Base-by-base conservation (phyloP, 2,797 vertebrate species). In the Novumbra hubbsi region DNA sequence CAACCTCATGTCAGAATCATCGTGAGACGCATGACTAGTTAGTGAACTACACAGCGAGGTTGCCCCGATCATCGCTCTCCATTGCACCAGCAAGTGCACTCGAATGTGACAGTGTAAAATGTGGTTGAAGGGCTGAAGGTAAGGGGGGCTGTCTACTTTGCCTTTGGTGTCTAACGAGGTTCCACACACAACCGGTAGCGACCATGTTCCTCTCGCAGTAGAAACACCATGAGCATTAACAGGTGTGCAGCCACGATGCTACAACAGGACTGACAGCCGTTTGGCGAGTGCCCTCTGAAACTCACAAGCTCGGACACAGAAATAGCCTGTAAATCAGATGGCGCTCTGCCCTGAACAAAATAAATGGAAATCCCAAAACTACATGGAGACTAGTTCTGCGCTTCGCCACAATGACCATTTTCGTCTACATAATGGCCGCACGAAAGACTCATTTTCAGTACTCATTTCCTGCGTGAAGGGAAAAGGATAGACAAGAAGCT, bases 331-430 rank as follows among this genome's bases (percentile, higher is more conserved):
- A 71, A 4, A 73, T 50, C 76, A 72, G 60, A 76, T 70, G 73
- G 45, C 62, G 0, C 45, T 74, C 67, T 77, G 71, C 78, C 68
- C 68, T 78, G 50, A 63, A 78, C 73, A 77, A 71, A 73, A 30
- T 71, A 65, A 16, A 70, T 45, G 81, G 82, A 88, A 90, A 89
- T 89, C 88, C 89, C 9, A 89, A 90, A 89, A 89, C 89, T 89
- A 83, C 80, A 52, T 80, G 78, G 83, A 76, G 80, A 82, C 73
- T 52, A 77, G 71, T 30, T 77, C 71, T 76, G 72, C 21, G 62
- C 71, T 78, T 77, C 75, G 76, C n/a, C 19, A 7, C 12, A 49
- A 32, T 3, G 9, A 64, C 45, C 57, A 63, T 73, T 28, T 65
- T 64, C 27, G 14, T 57, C 27, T 16, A 65, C 63, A 65, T 14